Percentiles rank a stretch among this genome's conserved stretches.
Conservation (phyloP, 1,140 invertebrate genomes). For the Globodera ellingtonae region DNA sequence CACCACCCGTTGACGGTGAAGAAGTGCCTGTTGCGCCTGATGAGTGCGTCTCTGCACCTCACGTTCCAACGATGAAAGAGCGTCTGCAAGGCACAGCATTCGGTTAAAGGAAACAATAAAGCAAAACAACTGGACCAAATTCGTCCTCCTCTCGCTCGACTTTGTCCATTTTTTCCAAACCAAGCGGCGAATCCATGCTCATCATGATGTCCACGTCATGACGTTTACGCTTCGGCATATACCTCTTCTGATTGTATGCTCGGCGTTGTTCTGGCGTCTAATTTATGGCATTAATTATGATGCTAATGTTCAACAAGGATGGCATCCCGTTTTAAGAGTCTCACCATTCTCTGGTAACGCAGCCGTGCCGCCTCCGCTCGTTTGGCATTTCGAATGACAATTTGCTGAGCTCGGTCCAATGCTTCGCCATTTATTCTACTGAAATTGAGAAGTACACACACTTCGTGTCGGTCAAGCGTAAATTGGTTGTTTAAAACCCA, state of each 20-base stretch:
- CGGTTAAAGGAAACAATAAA: neutral
- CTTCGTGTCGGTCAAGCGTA: neutral
- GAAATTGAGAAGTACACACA: neutral
- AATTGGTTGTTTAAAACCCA: neutral
- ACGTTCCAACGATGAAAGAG: constrained; percentile 44
- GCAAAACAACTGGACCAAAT: constrained; percentile 18
- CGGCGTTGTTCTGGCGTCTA: constrained; percentile 51
- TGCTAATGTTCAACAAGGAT: too few relatives aligned
- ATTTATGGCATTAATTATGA: too few relatives aligned
- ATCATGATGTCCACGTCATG: constrained; percentile 12
- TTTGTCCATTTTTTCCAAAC: constrained; percentile 6
- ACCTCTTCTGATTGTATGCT: constrained; percentile 53
- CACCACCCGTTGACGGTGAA: constrained; percentile 32
- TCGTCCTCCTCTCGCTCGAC: constrained; percentile 39
- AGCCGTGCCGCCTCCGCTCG: constrained; percentile 49
- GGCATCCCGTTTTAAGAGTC: neutral
- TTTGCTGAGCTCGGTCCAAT: constrained; percentile 52
- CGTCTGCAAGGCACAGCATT: constrained; percentile 23
- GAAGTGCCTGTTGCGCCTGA: constrained; percentile 43
- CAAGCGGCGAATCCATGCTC: neutral
- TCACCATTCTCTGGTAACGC: constrained; percentile 47
- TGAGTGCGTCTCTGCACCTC: constrained; percentile 45
- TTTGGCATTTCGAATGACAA: constrained; percentile 50
- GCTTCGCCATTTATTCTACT: constrained; percentile 47
- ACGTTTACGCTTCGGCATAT: constrained; percentile 52